Percentiles rank a stretch among this genome's conserved stretches.
Conservation (phyloP, 2,888 invertebrate genomes). For the Caenorhabditis sp. region DNA sequence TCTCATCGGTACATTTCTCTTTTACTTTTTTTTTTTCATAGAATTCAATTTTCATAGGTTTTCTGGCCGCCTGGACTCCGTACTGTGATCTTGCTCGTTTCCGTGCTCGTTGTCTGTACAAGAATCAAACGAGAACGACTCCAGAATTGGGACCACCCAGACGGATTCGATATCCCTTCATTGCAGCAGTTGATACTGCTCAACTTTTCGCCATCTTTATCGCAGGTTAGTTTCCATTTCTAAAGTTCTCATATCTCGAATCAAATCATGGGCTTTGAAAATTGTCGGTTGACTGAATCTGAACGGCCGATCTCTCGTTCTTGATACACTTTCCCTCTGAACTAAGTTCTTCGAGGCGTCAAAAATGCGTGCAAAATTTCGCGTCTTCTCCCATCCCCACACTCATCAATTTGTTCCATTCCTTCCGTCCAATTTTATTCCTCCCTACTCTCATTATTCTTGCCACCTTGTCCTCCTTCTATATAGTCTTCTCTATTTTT, state of each 20-base stretch:
- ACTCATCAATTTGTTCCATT: slow-evolving; percentile 52
- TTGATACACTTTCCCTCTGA: not conserved
- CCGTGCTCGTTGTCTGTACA: slow-evolving; percentile 23
- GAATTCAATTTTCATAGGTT: slow-evolving; percentile 16
- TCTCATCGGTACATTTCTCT: slow-evolving; percentile 11
- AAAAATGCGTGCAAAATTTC: slow-evolving; percentile 20
- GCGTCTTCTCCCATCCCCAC: not conserved
- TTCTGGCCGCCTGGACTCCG: slow-evolving; percentile 22
- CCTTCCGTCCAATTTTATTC: not conserved
- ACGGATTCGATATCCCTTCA: slow-evolving; percentile 36
- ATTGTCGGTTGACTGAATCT: not conserved
- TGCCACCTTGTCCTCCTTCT: slow-evolving; percentile 20
- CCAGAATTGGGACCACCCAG: slow-evolving; percentile 14
- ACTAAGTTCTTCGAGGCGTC: slow-evolving; percentile 20
- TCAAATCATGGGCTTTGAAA: not conserved
- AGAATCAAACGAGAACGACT: not conserved
- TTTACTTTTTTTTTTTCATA: not conserved
- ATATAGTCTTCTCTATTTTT: not conserved
- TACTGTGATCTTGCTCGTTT: slow-evolving; percentile 29
- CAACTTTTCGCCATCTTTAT: slow-evolving; percentile 21
- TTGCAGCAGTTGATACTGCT: slow-evolving; percentile 24
- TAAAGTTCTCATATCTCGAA: not conserved
- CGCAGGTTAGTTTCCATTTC: slow-evolving; percentile 13
- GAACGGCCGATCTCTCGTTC: not conserved
- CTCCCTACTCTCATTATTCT: slow-evolving; percentile 14